Evolutionary conservation across 2,797 vertebrate genomes (phyloP).

Genomic region (Clarias fuscus): DNA sequence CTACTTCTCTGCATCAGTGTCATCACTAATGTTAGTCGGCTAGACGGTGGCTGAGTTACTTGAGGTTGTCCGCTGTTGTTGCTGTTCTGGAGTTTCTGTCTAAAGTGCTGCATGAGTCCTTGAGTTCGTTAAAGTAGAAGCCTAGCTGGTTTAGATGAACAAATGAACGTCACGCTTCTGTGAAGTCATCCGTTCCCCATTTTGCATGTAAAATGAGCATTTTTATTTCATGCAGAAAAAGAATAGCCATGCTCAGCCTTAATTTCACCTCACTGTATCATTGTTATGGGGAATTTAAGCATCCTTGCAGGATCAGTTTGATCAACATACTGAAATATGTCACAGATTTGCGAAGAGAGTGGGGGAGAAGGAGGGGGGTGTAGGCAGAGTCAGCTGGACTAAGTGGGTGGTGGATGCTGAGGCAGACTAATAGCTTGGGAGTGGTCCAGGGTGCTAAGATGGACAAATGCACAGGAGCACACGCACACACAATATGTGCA

Average conservation of each 20-base stretch:
- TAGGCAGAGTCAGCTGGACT: constrained; percentile 22
- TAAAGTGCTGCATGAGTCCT: not conserved
- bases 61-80: too few relatives aligned
- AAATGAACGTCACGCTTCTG: not conserved
- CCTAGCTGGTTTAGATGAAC: not conserved
- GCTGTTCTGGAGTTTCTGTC: too few relatives aligned
- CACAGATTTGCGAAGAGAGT: not conserved
- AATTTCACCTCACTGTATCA: not conserved
- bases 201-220: not conserved
- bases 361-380: not conserved
- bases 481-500: not conserved
- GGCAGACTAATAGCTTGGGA: constrained; percentile 59
- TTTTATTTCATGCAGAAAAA: too few relatives aligned
- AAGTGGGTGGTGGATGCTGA: constrained; percentile 55
- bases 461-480: constrained; percentile 23
- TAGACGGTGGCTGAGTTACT: too few relatives aligned
- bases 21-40: too few relatives aligned
- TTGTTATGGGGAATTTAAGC: not conserved
- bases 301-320: not conserved
- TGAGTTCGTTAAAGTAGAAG: not conserved
- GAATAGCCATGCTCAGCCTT: not conserved
- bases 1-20: not conserved
- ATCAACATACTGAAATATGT: not conserved
- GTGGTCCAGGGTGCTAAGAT: constrained; percentile 36
- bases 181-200: not conserved